phyloP scores from a whole-genome alignment of 35 echinoderm and acorn worm genomes.

The Antedon bifida region DNA sequence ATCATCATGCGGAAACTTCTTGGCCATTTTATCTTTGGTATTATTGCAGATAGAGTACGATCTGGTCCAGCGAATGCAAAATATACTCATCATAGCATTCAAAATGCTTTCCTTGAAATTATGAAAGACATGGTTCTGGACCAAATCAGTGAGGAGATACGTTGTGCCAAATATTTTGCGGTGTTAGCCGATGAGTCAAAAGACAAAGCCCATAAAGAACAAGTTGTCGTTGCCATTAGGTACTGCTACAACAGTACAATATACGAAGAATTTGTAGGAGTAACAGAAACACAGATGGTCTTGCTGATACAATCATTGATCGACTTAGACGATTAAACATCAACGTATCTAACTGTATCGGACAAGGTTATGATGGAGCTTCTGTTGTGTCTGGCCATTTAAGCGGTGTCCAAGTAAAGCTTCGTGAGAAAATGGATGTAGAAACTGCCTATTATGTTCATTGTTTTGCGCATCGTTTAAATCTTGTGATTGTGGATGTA shows the following conservation, averaged over 20 bases:
- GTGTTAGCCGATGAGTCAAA: neutral
- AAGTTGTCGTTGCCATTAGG: neutral
- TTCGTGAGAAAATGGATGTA: neutral
- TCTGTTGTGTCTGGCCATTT: neutral
- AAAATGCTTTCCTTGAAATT: neutral
- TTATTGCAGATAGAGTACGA: neutral
- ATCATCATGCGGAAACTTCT: neutral
- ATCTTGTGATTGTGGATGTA: neutral
- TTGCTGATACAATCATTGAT: neutral
- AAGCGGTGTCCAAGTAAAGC: neutral
- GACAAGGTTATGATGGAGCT: neutral
- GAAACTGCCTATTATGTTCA: neutral
- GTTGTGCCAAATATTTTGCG: too few species aligned
- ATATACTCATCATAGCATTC: slow-evolving; percentile 2
- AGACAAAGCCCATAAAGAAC: neutral
- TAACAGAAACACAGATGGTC: neutral
- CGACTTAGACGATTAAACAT: neutral
- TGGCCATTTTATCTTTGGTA: neutral
- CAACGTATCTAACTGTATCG: neutral
- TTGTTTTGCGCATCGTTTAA: neutral
- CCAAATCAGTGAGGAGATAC: too few species aligned
- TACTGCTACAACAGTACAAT: neutral
- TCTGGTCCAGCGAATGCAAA: neutral
- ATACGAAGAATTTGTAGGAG: neutral
- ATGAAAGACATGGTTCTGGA: too few species aligned